These are phyloP conservation scores for Cettia cetti DNA, from an alignment of 2,113 vertebrate genomes.

Conservation along the genomic window DNA sequence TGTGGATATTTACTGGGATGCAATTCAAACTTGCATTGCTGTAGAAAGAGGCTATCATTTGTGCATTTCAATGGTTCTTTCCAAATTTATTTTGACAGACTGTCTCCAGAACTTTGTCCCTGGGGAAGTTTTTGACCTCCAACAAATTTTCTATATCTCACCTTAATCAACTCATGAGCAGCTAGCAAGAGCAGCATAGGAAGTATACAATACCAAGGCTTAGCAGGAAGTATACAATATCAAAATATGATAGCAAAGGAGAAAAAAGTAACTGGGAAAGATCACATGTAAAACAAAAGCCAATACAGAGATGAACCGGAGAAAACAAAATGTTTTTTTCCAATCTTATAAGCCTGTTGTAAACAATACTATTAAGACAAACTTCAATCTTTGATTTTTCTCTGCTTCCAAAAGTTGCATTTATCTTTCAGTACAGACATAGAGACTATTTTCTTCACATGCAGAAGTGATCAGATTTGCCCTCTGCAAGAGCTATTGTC, in stretches of 20 bases:
- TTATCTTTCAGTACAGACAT: not conserved
- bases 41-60: slow-evolving; percentile 3
- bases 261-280: not conserved
- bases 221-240: not conserved
- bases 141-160: slow-evolving; percentile 7
- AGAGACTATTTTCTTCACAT: not conserved
- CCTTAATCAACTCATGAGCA: not conserved
- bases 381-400: not conserved
- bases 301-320: not conserved
- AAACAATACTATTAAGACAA: not conserved
- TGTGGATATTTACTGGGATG: not conserved
- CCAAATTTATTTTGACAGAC: slow-evolving; percentile 37
- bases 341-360: not conserved
- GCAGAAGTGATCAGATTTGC: not conserved
- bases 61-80: slow-evolving; percentile 22
- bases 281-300: not conserved
- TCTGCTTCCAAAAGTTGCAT: not conserved
- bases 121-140: slow-evolving; percentile 28
- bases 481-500: not conserved
- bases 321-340: not conserved
- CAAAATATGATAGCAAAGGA: not conserved
- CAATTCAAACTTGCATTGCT: not conserved
- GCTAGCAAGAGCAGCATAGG: not conserved
- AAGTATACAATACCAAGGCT: not conserved
- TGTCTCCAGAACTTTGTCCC: slow-evolving; percentile 5